Evolutionary conservation across 2,888 invertebrate species (phyloP).

Genomic region (Drosophila putrida): DNA sequence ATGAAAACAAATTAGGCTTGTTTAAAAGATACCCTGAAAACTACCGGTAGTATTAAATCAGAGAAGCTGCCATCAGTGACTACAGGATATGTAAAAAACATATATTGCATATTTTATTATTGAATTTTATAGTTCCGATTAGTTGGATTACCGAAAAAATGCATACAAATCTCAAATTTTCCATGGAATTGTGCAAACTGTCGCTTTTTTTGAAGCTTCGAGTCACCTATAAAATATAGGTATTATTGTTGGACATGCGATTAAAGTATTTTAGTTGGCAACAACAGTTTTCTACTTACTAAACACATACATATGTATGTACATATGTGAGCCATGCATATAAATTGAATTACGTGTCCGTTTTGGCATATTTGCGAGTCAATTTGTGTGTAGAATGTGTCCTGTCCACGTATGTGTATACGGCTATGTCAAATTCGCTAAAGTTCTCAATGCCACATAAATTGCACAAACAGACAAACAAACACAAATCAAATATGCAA

Average conservation of each 20-base stretch:
- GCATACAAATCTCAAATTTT: conserved; percentile 6
- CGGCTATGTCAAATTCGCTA: conserved; percentile 69
- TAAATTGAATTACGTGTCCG: conserved; percentile 73
- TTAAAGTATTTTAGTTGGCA: conserved; percentile 38
- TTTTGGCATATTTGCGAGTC: conserved; percentile 74
- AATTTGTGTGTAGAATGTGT: conserved; percentile 42
- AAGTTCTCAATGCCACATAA: conserved; percentile 78
- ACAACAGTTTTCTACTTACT: conserved; percentile 10
- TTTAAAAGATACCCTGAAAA: too few species aligned
- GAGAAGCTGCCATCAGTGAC: background rate
- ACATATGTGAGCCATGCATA: conserved; percentile 49
- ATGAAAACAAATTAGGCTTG: background rate
- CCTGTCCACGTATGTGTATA: conserved; percentile 44
- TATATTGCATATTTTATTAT: conserved; percentile 5
- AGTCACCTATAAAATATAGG: conserved; percentile 25
- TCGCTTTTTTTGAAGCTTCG: background rate
- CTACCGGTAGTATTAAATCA: too few species aligned
- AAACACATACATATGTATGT: conserved; percentile 18
- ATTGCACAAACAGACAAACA: conserved; percentile 65
- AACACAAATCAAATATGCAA: conserved; percentile 75
- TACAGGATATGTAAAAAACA: conserved; percentile 5
- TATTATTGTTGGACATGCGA: conserved; percentile 37
- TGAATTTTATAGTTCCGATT: conserved; percentile 5
- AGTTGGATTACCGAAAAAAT: conserved; percentile 14
- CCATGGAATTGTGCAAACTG: background rate